phyloP scores from a whole-genome alignment of 2,113 vertebrate species.

The Craseonycteris thonglongyai region DNA sequence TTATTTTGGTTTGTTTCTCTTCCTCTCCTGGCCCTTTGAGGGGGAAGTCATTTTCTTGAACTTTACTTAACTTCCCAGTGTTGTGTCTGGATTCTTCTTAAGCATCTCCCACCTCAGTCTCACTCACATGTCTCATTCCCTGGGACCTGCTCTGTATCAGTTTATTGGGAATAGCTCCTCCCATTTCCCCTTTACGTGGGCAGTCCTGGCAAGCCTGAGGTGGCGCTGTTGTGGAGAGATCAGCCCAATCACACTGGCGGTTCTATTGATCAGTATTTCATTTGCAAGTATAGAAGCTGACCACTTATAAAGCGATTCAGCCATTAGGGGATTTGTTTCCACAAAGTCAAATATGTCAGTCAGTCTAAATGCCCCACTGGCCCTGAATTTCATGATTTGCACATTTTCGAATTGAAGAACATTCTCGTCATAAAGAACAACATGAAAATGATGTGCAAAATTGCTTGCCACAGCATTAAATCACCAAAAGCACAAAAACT shows the following conservation, averaged over 20 bases:
- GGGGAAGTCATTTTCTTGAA: neutral
- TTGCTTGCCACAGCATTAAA: slow-evolving; percentile 69
- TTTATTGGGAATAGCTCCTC: neutral
- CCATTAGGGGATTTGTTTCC: neutral
- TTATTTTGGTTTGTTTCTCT: slow-evolving; percentile 43
- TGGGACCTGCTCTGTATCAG: neutral
- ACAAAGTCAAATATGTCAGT: neutral
- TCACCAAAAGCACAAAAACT: slow-evolving; percentile 70
- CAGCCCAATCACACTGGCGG: neutral
- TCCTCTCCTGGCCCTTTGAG: neutral
- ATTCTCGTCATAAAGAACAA: slow-evolving; percentile 71
- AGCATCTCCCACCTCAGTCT: neutral
- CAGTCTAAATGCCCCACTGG: neutral
- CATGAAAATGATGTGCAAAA: slow-evolving; percentile 69
- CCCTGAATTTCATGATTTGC: slow-evolving; percentile 37
- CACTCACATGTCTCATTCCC: neutral
- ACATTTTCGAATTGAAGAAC: slow-evolving; percentile 68
- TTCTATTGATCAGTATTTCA: neutral
- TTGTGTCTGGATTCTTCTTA: slow-evolving; percentile 28
- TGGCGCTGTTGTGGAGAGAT: neutral
- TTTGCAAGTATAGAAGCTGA: neutral
- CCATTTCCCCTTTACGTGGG: neutral
- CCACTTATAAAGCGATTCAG: neutral
- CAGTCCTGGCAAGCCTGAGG: neutral
- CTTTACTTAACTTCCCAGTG: neutral